These are phyloP conservation scores for Drosophila lacertosa DNA, from an alignment of 1,140 invertebrate species.

Conservation along the genomic window DNA sequence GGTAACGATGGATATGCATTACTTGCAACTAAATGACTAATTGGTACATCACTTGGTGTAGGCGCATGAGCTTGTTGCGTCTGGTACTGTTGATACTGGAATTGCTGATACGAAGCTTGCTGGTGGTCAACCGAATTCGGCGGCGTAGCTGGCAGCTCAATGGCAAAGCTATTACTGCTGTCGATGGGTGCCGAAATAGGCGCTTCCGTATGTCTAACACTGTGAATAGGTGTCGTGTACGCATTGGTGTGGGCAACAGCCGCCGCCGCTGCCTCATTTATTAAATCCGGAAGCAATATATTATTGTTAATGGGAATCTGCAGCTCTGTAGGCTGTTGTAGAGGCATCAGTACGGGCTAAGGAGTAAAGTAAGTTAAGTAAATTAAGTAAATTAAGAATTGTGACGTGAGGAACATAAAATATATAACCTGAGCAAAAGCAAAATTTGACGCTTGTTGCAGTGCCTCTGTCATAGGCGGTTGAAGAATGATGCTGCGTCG, in stretches of 20 bases:
- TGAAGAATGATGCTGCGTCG: conserved; percentile 85
- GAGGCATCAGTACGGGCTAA: conserved; percentile 56
- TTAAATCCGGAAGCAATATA: conserved; percentile 55
- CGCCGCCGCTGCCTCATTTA: conserved; percentile 62
- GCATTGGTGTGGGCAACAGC: conserved; percentile 16
- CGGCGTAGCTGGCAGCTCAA: conserved; percentile 56
- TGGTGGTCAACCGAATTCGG: conserved; percentile 36
- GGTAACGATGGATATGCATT: conserved; percentile 73
- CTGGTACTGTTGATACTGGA: conserved; percentile 40
- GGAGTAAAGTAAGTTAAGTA: neutral
- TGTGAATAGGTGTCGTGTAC: conserved; percentile 35
- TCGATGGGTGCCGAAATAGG: conserved; percentile 18
- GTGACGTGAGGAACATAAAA: too few relatives aligned
- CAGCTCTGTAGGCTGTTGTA: conserved; percentile 22
- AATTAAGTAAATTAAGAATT: too few relatives aligned
- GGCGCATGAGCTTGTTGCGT: conserved; percentile 31
- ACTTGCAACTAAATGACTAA: conserved; percentile 64
- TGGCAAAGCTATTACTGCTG: conserved; percentile 56
- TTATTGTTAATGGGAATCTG: conserved; percentile 19
- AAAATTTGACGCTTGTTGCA: conserved; percentile 78
- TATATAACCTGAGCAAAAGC: conserved; percentile 61
- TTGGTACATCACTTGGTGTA: conserved; percentile 58
- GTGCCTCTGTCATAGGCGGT: conserved; percentile 81
- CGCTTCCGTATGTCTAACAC: conserved; percentile 7
- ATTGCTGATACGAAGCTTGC: conserved; percentile 25